These are phyloP conservation scores for Dufourea novaeangliae DNA, from an alignment of 1,140 invertebrate genomes.

Conservation along the genomic window DNA sequence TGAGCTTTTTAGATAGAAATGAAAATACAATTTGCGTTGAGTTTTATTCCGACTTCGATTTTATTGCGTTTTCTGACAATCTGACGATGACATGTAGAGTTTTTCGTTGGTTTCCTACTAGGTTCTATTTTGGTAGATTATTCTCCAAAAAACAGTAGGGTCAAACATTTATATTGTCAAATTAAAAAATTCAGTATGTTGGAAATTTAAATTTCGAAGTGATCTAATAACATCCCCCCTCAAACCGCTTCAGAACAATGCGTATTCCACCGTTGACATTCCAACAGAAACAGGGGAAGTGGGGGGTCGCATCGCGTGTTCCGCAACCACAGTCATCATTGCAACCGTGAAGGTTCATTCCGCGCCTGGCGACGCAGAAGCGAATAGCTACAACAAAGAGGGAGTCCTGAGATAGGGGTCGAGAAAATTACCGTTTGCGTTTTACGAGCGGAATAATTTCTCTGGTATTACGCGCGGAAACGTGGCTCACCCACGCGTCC, in stretches of 20 bases:
- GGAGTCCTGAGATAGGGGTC: constrained; percentile 28
- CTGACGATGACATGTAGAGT: too few relatives aligned
- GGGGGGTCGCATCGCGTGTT: constrained; percentile 15
- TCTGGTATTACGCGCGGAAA: constrained; percentile 50
- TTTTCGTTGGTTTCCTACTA: too few relatives aligned
- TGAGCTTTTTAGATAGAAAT: too few relatives aligned
- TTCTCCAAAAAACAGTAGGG: too few relatives aligned
- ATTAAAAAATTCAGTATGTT: too few relatives aligned
- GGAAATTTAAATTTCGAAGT: too few relatives aligned
- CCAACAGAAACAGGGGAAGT: constrained; percentile 24
- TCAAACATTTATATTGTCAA: too few relatives aligned
- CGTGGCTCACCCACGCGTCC: constrained; percentile 24
- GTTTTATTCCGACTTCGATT: too few relatives aligned
- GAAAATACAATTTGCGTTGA: too few relatives aligned
- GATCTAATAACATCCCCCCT: too few relatives aligned
- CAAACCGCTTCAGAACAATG: not conserved
- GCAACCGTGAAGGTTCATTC: constrained; percentile 30
- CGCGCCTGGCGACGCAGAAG: constrained; percentile 15
- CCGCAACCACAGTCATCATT: constrained; percentile 24
- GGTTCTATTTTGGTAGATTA: too few relatives aligned
- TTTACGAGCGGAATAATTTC: constrained; percentile 58
- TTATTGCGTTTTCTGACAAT: too few relatives aligned
- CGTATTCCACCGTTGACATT: constrained; percentile 25
- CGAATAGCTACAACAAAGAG: constrained; percentile 49
- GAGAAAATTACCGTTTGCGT: constrained; percentile 52